These are phyloP conservation scores for Plebejus anna DNA, from an alignment of 2,888 invertebrate genomes.

Conservation along the genomic window DNA sequence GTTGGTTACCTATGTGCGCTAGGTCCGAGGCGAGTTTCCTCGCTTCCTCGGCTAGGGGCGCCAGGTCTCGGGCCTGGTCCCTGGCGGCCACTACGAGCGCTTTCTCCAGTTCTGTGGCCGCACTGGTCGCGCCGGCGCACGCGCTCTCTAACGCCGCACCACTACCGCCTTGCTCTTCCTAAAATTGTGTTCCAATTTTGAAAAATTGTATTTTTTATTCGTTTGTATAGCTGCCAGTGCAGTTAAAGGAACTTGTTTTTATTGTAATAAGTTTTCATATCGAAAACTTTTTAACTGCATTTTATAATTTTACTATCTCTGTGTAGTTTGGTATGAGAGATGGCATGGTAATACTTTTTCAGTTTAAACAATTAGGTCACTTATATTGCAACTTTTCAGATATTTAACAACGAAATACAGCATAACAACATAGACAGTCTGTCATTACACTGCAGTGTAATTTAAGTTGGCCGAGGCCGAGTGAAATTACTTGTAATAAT, in stretches of 20 bases:
- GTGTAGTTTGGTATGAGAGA: not conserved
- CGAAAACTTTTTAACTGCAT: not conserved
- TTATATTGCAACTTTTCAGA: not conserved
- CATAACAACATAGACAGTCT: not conserved
- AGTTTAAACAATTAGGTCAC: not conserved
- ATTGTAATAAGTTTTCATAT: not conserved
- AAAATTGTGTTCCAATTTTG: constrained; percentile 30
- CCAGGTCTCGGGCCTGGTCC: constrained; percentile 69
- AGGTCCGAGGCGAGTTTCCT: constrained; percentile 70
- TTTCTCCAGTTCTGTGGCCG: constrained; percentile 90
- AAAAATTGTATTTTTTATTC: not conserved
- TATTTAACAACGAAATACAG: not conserved
- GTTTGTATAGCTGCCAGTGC: not conserved
- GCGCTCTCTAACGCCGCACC: constrained; percentile 77
- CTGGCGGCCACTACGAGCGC: constrained; percentile 84
- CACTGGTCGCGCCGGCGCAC: constrained; percentile 85
- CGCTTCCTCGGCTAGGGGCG: constrained; percentile 69
- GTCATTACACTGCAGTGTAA: not conserved
- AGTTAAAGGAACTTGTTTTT: not conserved
- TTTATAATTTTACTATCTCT: not conserved
- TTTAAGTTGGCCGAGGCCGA: not conserved
- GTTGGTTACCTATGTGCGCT: constrained; percentile 73
- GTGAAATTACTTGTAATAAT: not conserved
- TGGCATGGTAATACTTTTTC: not conserved
- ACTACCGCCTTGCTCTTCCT: constrained; percentile 68